A percentile compares a stretch with the other conserved stretches of the same genome.
Evolutionary conservation across 2,113 vertebrate genomes (phyloP).

Genomic region (Oryzias javanicus): DNA sequence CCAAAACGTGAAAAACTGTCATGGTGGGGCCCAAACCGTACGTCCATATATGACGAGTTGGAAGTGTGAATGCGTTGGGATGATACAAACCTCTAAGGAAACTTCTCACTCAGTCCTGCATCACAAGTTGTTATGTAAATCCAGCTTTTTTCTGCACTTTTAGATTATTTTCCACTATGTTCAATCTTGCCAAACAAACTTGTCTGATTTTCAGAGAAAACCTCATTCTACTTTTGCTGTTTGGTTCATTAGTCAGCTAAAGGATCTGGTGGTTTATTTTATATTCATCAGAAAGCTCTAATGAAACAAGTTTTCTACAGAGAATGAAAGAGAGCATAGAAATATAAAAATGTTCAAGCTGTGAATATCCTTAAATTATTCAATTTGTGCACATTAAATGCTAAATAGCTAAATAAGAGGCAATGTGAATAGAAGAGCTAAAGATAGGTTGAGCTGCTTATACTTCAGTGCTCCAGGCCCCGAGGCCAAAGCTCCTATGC

Average conservation of each 20-base stretch:
- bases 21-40: too few species aligned
- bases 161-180: too few species aligned
- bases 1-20: too few species aligned
- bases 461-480: constrained; percentile 53
- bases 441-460: constrained; percentile 45
- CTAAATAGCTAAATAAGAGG: constrained; percentile 61
- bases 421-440: constrained; percentile 44
- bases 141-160: too few species aligned
- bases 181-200: not conserved
- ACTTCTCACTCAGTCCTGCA: too few species aligned
- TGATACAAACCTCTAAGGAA: too few species aligned
- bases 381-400: constrained; percentile 66
- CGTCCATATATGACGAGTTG: too few species aligned
- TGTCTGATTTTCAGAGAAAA: constrained; percentile 11
- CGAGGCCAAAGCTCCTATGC: constrained; percentile 48
- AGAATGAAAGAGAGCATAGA: constrained; percentile 18
- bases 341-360: constrained; percentile 35
- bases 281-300: constrained; percentile 46
- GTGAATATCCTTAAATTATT: constrained; percentile 69
- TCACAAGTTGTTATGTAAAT: too few species aligned
- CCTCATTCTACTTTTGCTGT: constrained; percentile 14
- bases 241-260: constrained; percentile 22
- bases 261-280: constrained; percentile 28
- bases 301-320: constrained; percentile 11
- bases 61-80: too few species aligned